Evolutionary conservation across 2,113 vertebrate genomes (phyloP), one percentile per base, ranked within the genome.

Genomic region (Gopherus flavomarginatus): DNA sequence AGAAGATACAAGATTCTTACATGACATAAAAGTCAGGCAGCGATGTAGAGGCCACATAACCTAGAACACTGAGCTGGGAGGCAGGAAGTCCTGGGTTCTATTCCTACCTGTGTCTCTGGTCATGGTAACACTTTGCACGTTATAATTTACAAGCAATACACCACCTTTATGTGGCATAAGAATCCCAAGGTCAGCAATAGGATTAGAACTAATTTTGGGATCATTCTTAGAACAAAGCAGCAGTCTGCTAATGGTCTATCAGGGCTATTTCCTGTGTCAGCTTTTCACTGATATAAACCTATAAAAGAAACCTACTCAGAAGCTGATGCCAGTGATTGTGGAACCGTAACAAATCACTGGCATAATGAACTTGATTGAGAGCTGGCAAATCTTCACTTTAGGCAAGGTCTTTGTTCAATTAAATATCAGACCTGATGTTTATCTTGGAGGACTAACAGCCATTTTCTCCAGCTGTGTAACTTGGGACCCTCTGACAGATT

Each of bases 361-460:
- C 49, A 44, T 93, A 86, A 90, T 90, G 93, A 95, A 86, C 27
- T 92, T 87, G 0, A 2, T 22, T 87, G 44, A 56, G 35, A 22
- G 59, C 35, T 80, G 90, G 49, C 11, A 78, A 75, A 24, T 44
- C 44, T 47, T 47, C 38, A 27, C 21, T 78, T 47, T 7, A 14
- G 65, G 42, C 0, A 0, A 90, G 82, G 78, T 83, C 69, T 62
- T 26, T 47, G 69, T 82, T 94, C 0, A 1, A 49, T 87, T 72
- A 82, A 94, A 90, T 35, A 14, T 11, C 35, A 77, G 83, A 88
- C 0, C 0, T 81, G 14, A 90, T 90, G 53, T 52, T 78, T 92
- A 57, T 54, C 42, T 65, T 85, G 1, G 0, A 47, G 53, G 31
- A n/a, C 0, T 3, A 83, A 42, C 0, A 0, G 75, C 80, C 72